A percentile compares a stretch with the other conserved stretches of the same genome.
phyloP scores from a whole-genome alignment of 1,140 invertebrate genomes.

The Tetraneura akinire region DNA sequence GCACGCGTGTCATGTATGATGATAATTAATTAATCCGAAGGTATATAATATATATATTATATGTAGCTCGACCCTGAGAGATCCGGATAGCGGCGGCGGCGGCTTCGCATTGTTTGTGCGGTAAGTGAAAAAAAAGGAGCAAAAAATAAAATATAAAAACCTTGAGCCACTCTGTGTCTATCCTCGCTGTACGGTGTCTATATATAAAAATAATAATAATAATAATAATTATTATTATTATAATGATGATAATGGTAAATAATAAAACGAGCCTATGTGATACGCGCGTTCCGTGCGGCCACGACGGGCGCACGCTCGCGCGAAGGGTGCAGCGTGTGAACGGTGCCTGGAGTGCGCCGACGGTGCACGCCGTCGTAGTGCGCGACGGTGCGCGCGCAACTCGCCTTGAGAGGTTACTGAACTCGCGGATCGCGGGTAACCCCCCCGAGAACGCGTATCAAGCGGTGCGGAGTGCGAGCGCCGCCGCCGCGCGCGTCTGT shows the following conservation, averaged over 20 bases:
- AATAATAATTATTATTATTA: too few relatives aligned
- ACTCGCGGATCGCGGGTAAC: conserved; percentile 31
- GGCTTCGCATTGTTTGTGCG: conserved; percentile 7
- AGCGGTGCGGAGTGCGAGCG: background rate
- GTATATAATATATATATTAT: too few relatives aligned
- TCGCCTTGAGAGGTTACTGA: conserved; percentile 49
- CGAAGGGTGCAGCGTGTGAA: conserved; percentile 45
- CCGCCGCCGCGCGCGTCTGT: background rate
- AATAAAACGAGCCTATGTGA: background rate
- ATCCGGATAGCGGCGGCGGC: background rate
- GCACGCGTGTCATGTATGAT: background rate
- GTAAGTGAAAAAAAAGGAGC: conserved; percentile 2
- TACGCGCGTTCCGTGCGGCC: too few relatives aligned
- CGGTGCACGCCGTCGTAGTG: background rate
- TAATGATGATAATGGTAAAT: too few relatives aligned
- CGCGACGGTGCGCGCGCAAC: conserved; percentile 29
- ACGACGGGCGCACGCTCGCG: too few relatives aligned
- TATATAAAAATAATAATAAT: too few relatives aligned
- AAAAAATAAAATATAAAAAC: background rate
- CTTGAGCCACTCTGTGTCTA: background rate
- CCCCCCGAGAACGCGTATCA: background rate
- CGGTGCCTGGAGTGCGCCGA: conserved; percentile 20
- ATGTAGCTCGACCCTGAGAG: conserved; percentile 19
- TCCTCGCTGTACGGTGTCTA: too few relatives aligned
- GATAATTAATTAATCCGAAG: conserved; percentile 30